Evolutionary conservation across 1,140 invertebrate species (phyloP).

Genomic region (Euura saliciscinereae): DNA sequence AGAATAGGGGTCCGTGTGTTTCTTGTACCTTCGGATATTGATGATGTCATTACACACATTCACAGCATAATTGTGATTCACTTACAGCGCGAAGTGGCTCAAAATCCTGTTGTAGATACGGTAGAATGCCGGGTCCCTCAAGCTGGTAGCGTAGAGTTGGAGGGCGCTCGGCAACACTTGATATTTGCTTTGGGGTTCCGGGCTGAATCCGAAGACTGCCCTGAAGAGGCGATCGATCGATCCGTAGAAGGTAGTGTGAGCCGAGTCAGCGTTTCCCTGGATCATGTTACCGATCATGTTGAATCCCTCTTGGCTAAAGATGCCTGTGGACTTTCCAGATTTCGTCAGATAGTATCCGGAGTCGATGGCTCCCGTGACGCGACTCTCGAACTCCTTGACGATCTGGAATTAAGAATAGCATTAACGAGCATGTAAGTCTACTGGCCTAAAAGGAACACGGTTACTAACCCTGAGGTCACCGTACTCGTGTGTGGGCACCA

Average conservation of each 20-base stretch:
- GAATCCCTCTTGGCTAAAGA: slow-evolving; percentile 61
- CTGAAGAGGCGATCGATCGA: slow-evolving; percentile 50
- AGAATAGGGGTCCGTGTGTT: slow-evolving; percentile 64
- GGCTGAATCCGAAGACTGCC: slow-evolving; percentile 49
- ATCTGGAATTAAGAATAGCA: slow-evolving; percentile 35
- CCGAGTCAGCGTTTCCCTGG: slow-evolving; percentile 70
- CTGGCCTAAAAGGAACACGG: background rate
- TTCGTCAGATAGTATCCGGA: slow-evolving; percentile 61
- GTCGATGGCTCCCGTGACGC: slow-evolving; percentile 69
- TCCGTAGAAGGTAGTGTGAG: slow-evolving; percentile 68
- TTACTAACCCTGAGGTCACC: background rate
- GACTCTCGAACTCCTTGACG: slow-evolving; percentile 64
- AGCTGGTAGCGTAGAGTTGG: slow-evolving; percentile 48
- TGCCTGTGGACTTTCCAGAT: slow-evolving; percentile 57
- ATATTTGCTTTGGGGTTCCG: slow-evolving; percentile 45
- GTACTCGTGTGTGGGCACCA: background rate
- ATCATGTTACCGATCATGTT: slow-evolving; percentile 71
- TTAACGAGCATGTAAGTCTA: too few species aligned
- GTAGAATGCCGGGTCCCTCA: slow-evolving; percentile 62
- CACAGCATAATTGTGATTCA: background rate
- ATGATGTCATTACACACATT: background rate
- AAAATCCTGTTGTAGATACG: slow-evolving; percentile 57
- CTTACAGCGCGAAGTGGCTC: slow-evolving; percentile 56
- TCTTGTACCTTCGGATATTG: slow-evolving; percentile 42
- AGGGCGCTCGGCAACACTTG: slow-evolving; percentile 50